These are phyloP conservation scores for Felis catus DNA, from an alignment of 2,113 vertebrate species.

Conservation along the genomic window DNA sequence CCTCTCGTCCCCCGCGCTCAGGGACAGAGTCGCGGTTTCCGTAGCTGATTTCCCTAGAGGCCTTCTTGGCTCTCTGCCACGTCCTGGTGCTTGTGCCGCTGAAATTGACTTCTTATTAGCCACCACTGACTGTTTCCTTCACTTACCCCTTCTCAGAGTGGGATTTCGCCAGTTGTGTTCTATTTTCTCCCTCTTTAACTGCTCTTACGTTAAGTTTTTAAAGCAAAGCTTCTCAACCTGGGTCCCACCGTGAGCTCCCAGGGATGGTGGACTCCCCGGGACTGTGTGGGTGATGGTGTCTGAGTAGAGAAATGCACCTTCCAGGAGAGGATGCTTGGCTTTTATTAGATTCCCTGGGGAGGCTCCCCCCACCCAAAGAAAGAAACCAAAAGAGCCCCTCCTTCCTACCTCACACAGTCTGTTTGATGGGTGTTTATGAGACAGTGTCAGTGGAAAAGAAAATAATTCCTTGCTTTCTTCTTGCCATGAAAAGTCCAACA, in stretches of 20 bases:
- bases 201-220: background rate
- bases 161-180: background rate
- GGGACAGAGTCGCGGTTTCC: no score
- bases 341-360: background rate
- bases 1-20: background rate
- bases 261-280: background rate
- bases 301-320: accelerated
- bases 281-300: no score
- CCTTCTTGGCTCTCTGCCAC: background rate
- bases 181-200: background rate
- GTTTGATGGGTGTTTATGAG: background rate
- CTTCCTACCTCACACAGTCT: background rate
- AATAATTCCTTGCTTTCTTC: background rate
- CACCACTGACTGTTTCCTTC: background rate
- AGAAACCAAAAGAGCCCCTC: background rate
- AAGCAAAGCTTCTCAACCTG: background rate
- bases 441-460: background rate
- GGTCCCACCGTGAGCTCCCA: no score
- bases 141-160: background rate
- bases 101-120: background rate
- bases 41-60: background rate
- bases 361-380: background rate
- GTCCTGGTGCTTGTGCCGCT: background rate
- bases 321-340: background rate
- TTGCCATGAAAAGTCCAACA: background rate